Evolutionary conservation across 2,797 vertebrate species (phyloP), one percentile per base, ranked within the genome.

Genomic region (Oophaga sylvatica): DNA sequence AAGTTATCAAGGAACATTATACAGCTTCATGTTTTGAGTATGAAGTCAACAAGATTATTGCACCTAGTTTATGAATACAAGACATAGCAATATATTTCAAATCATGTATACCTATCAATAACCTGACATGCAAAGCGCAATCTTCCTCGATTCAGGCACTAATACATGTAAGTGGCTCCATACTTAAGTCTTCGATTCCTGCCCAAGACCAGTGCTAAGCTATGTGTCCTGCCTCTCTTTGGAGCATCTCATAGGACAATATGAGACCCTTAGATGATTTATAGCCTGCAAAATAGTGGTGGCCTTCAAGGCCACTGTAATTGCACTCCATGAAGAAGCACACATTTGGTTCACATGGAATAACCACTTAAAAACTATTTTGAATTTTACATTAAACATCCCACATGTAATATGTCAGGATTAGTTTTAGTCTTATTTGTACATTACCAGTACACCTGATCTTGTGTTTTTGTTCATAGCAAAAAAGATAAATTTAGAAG

Each of bases 11-110:
- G 60, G 60, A 82, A 87, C 76, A 87, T 22, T 13, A 83, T 78
- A 73, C 80, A 78, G 41, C 63, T n/a, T 53, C 11, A 29, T 62
- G 16, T 68, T 48, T 12, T 22, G 9, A 29, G 7, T 31, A 2
- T 81, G 70, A 88, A 87, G 83, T 86, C 89, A 91, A 90, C 83
- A 81, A 90, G 89, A 90, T 84, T 92, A 93, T 90, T 93, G 92
- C 92, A 93, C 92, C 89, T 90, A 41, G 56, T 65, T 81, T 84
- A 90, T 89, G 90, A 88, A 83, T 20, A 75, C 84, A 91, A 91
- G 88, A 90, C 83, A 90, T 89, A 92, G 88, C 90, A 90, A 90
- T 91, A 91, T 83, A 90, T 87, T 87, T 91, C 80, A 92, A 90
- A 90, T 88, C 89, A 90, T 91, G 89, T 91, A 90, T 76, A 91